These are phyloP conservation scores for Hoplodrina blanda DNA, from an alignment of 2,888 invertebrate genomes.

Conservation along the genomic window DNA sequence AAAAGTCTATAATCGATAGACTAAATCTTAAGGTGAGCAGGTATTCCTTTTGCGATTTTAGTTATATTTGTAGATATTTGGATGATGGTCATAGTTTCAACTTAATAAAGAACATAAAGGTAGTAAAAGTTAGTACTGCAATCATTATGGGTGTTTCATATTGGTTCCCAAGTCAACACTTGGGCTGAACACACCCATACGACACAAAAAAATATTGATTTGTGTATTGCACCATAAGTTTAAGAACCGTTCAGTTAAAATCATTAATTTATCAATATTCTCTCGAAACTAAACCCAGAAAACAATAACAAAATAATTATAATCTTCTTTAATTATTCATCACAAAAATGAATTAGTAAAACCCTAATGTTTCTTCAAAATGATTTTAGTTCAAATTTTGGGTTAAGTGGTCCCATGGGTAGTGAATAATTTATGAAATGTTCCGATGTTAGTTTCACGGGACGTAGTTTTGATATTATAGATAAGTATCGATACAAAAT, in stretches of 20 bases:
- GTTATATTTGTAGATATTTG: too few relatives aligned
- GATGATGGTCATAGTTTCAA: too few relatives aligned
- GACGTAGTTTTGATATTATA: neutral
- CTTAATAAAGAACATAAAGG: too few relatives aligned
- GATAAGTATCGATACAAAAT: conserved; percentile 9
- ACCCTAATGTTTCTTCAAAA: conserved; percentile 33
- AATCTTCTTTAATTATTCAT: conserved; percentile 15
- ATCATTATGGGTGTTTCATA: too few relatives aligned
- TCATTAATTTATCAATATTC: neutral
- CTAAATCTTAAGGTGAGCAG: too few relatives aligned
- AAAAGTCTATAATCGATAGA: too few relatives aligned
- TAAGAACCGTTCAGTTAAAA: neutral
- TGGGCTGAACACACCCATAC: too few relatives aligned
- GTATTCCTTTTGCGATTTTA: too few relatives aligned
- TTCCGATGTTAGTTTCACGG: conserved; percentile 18
- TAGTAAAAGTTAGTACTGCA: too few relatives aligned
- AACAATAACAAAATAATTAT: conserved; percentile 1
- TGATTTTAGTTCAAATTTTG: conserved; percentile 32
- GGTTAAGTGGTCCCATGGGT: conserved; percentile 22
- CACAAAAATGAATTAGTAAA: conserved; percentile 37
- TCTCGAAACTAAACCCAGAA: neutral
- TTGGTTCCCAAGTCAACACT: too few relatives aligned
- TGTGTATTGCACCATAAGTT: too few relatives aligned
- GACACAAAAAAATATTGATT: too few relatives aligned
- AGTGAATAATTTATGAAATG: conserved; percentile 46